Conservation (phyloP, 2,113 vertebrate species). For the Equus przewalskii region DNA sequence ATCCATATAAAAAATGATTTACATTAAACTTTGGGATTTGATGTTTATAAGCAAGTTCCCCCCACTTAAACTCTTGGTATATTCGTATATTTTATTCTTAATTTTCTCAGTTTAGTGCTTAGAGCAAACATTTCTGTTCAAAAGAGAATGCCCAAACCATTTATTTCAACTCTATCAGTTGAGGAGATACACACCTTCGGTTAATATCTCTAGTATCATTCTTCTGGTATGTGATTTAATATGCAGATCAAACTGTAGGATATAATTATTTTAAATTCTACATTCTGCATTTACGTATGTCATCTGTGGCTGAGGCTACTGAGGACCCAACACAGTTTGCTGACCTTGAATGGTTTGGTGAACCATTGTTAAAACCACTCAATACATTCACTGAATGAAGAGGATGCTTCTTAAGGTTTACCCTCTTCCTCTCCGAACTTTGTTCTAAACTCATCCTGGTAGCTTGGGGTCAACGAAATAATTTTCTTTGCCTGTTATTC, state of each 20-base stretch:
- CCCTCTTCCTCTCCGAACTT: background rate
- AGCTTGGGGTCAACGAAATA: background rate
- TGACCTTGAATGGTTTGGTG: background rate
- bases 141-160: background rate
- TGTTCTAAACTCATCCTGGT: background rate
- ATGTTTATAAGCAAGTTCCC: background rate
- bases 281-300: background rate
- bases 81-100: background rate
- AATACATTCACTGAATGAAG: background rate
- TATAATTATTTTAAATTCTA: background rate
- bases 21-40: background rate
- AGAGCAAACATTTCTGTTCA: background rate
- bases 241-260: background rate
- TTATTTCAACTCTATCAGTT: background rate
- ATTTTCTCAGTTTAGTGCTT: conserved; percentile 15
- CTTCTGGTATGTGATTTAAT: background rate
- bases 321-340: background rate
- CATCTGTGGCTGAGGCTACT: background rate
- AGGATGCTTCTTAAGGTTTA: background rate
- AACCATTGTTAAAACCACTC: background rate
- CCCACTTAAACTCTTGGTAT: background rate
- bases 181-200: background rate
- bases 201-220: background rate
- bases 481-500: background rate
- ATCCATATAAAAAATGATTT: background rate